These are phyloP conservation scores for Patella caerulea DNA, from an alignment of 2,888 invertebrate species.

Conservation along the genomic window DNA sequence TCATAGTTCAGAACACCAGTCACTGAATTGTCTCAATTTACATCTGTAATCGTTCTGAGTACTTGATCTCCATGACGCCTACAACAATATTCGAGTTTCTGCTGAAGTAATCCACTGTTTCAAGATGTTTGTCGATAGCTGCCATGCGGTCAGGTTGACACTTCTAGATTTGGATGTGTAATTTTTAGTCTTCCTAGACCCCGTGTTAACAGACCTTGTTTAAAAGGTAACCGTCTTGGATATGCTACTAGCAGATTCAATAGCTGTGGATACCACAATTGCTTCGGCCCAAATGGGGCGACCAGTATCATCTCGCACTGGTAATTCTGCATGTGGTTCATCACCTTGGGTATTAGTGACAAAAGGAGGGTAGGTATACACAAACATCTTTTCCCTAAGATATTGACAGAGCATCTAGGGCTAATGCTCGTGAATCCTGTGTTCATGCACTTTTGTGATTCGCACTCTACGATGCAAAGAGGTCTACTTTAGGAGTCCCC, in stretches of 20 bases:
- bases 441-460: constrained; percentile 26
- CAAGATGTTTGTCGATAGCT: constrained; percentile 32
- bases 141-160: too few species aligned
- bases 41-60: constrained; percentile 33
- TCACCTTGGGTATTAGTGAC: neutral
- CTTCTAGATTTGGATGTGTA: constrained; percentile 31
- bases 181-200: constrained; percentile 27
- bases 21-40: constrained; percentile 31
- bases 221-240: constrained; percentile 20
- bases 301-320: neutral
- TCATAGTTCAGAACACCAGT: constrained; percentile 37
- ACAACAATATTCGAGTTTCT: constrained; percentile 31
- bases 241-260: constrained; percentile 24
- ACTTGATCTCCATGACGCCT: constrained; percentile 32
- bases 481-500: constrained; percentile 21
- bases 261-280: constrained; percentile 26
- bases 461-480: constrained; percentile 24
- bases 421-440: constrained; percentile 14
- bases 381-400: constrained; percentile 18
- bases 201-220: constrained; percentile 23
- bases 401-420: too few species aligned
- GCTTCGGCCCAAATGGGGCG: constrained; percentile 13
- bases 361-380: constrained; percentile 3
- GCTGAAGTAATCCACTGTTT: constrained; percentile 33
- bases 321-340: neutral